phyloP scores from a whole-genome alignment of 1,140 invertebrate genomes.

The Ericerus pela region DNA sequence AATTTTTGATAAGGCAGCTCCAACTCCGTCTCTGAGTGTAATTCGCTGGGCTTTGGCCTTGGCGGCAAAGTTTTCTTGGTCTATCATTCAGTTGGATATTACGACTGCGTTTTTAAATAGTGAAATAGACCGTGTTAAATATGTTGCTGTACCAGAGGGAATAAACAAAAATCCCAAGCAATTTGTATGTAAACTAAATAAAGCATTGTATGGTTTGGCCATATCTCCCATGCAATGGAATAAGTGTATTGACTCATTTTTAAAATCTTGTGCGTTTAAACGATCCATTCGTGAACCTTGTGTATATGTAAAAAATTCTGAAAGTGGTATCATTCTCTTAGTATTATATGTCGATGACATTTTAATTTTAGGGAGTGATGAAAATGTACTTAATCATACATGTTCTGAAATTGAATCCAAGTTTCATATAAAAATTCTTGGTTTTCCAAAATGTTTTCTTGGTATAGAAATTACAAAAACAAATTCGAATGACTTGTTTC shows the following conservation, averaged over 20 bases:
- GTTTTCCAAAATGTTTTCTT: constrained; percentile 21
- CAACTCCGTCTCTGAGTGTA: too few species aligned
- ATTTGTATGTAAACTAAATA: constrained; percentile 14
- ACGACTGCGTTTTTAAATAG: too few species aligned
- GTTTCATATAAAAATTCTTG: constrained; percentile 22
- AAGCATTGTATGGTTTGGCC: constrained; percentile 23
- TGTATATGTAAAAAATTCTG: constrained; percentile 17
- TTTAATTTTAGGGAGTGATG: constrained; percentile 21
- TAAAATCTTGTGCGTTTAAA: constrained; percentile 21
- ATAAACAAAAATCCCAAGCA: too few species aligned
- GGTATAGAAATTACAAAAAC: constrained; percentile 26
- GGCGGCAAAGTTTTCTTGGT: too few species aligned
- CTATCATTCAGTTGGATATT: too few species aligned
- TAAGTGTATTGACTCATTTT: constrained; percentile 24
- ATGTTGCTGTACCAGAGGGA: too few species aligned
- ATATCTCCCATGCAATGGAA: constrained; percentile 27
- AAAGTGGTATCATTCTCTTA: constrained; percentile 15
- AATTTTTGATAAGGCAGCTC: too few species aligned
- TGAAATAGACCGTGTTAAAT: too few species aligned
- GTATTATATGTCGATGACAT: constrained; percentile 30
- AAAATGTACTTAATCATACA: constrained; percentile 22
- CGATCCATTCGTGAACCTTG: constrained; percentile 20
- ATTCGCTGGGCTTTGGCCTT: too few species aligned
- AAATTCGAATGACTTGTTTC: constrained; percentile 17
- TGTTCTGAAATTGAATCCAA: constrained; percentile 1